Evolutionary conservation across 2,797 vertebrate genomes (phyloP), one percentile per base, ranked within the genome.

Genomic region (Oryzias sinensis): DNA sequence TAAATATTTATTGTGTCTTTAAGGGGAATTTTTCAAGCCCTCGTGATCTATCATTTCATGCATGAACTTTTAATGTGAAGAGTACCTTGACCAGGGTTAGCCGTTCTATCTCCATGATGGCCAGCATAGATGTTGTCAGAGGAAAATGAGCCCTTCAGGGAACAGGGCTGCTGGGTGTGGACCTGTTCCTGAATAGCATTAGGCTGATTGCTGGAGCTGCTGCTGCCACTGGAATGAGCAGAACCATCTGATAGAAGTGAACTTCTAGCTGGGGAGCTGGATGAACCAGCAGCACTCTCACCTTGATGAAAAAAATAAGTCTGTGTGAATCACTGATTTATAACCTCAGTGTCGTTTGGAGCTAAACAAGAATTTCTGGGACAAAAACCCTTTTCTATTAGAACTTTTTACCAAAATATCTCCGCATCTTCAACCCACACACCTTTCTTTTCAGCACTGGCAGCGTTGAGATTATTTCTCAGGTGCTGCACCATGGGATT

Each of bases 101-200:
- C 89, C 15, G 75, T 86, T 76, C 89, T 91, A 15, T 97, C 95
- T 6, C 88, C 87, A 67, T 93, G 94, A 68, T 92, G 88, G 62
- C 96, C 93, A 25, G 93, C 86, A 67, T 94, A 96, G 91, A 99
- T 95, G 83, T 91, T 92, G 90, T 99, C 97, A n/a, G 96, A 94
- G 62, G 96, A 98, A 80, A 99, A 87, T 9, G 97, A 98, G 83
- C 95, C 94, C 83, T 97, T 97, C 87, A 98, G 84, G 29, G 97
- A 99, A 85, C 97, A 98, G 9, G 97, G 97, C 81, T 99, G 97
- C 87, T 98, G 94, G 3, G 97, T 99, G 77, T 96, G 96, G 80
- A 99, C 96, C 43, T 93, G 93, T 79, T 94, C 93, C 46, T 89
- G 88, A 2, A 73, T 54, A 1, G 82, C 65, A 43, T 84, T 69